phyloP scores from a whole-genome alignment of 2,113 vertebrate genomes.

The Ranitomeya variabilis region DNA sequence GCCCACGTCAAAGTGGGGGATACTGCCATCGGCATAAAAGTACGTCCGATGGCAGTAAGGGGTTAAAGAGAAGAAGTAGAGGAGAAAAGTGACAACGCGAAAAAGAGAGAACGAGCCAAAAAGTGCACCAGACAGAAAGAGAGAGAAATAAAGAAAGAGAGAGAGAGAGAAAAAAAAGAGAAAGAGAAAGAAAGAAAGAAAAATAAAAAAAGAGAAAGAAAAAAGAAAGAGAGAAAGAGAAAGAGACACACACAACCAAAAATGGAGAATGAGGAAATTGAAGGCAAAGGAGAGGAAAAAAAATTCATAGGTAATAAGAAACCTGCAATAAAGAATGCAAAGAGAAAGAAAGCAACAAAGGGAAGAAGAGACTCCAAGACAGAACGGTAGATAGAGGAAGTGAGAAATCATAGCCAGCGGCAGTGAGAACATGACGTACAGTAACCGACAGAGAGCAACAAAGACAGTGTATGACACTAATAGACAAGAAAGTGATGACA shows the following conservation, averaged over 20 bases:
- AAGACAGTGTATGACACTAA: background rate
- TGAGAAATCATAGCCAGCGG: background rate
- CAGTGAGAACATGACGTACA: too few species aligned
- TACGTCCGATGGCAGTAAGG: too few species aligned
- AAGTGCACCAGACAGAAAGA: too few species aligned
- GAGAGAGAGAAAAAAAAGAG: background rate
- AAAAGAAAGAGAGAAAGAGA: background rate
- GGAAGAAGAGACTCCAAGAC: background rate
- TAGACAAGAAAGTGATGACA: background rate
- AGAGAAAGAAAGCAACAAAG: too few species aligned
- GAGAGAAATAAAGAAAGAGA: background rate
- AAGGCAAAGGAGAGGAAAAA: background rate
- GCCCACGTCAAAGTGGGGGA: too few species aligned
- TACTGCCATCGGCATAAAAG: too few species aligned
- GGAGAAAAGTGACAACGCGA: background rate
- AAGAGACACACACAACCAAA: background rate
- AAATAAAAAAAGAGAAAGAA: background rate
- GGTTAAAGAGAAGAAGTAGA: too few species aligned
- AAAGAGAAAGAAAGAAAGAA: background rate
- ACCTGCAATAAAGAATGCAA: too few species aligned
- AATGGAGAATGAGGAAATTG: background rate
- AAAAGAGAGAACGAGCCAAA: background rate
- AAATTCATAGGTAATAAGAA: too few species aligned
- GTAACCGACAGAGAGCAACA: background rate
- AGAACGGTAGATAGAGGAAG: background rate